A percentile compares a stretch with the other conserved stretches of the same genome.
These are phyloP conservation scores for Trachelus troglodyta DNA, from an alignment of 2,888 invertebrate species.

Conservation along the genomic window DNA sequence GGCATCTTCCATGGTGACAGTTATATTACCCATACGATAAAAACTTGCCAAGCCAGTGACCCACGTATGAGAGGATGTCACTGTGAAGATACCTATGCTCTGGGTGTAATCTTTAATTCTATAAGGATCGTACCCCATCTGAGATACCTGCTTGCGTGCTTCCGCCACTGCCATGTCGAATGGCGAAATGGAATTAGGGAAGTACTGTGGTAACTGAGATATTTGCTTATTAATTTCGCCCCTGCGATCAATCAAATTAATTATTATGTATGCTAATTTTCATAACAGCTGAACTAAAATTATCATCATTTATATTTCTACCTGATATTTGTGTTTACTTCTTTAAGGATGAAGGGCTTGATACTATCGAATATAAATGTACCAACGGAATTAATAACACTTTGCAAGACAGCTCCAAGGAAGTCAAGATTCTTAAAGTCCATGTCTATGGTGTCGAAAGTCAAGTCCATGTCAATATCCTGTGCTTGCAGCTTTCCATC, in stretches of 20 bases:
- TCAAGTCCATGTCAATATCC: constrained; percentile 82
- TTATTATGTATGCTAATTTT: background rate
- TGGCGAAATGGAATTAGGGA: constrained; percentile 88
- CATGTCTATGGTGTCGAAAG: constrained; percentile 79
- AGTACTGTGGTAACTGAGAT: constrained; percentile 76
- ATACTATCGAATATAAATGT: constrained; percentile 86
- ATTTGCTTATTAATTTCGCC: constrained; percentile 81
- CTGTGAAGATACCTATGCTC: constrained; percentile 75
- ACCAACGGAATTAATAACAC: constrained; percentile 85
- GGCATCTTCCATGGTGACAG: constrained; percentile 78
- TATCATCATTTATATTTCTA: constrained; percentile 17
- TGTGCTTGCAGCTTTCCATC: constrained; percentile 83
- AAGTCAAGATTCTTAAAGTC: constrained; percentile 87
- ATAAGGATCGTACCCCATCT: constrained; percentile 80
- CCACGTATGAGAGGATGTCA: constrained; percentile 81
- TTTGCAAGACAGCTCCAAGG: constrained; percentile 76
- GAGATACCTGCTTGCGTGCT: constrained; percentile 76
- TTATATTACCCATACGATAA: constrained; percentile 83
- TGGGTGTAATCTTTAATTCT: constrained; percentile 79
- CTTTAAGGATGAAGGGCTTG: constrained; percentile 84
- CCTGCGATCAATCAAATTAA: constrained; percentile 56
- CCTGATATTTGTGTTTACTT: constrained; percentile 79
- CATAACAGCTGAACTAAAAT: background rate
- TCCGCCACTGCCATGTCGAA: constrained; percentile 86
- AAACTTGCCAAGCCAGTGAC: constrained; percentile 83